Evolutionary conservation across 2,888 invertebrate genomes (phyloP), one percentile per base, ranked within the genome.

Genomic region (Aricia artaxerxes): DNA sequence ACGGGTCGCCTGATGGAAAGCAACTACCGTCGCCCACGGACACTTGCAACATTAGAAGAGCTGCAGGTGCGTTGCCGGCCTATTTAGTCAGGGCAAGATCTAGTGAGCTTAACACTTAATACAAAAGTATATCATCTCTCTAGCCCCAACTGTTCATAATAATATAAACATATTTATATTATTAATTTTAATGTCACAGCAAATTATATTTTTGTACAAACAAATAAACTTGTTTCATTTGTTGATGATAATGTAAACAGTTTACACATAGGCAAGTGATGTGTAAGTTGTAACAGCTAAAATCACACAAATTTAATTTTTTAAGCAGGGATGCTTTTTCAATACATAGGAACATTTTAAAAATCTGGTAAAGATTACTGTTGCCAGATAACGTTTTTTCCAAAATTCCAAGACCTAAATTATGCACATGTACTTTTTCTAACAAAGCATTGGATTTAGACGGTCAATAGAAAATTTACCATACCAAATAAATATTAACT

Each of bases 341-440:
- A 69, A 69, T 69, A 35, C 35, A 35, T 69, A 69, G 69, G 69
- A 69, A 35, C 35, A 38, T 69, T 11, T 64, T 69, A 35, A 69
- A 69, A 69, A 38, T 69, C 69, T 69, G 69, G 35, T 35, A 35
- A 64, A 35, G 11, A 35, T 13, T 69, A 35, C 69, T 9, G 64
- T 9, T 64, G 31, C 35, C 69, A 69, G 35, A 69, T 64, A 11
- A 64, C 35, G 5, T 69, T 69, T 69, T 69, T 38, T 38, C 5
- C 69, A 2, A 11, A 69, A 69, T 38, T 69, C 35, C 69, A 69
- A 69, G 35, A 64, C 11, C 16, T 73, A 60, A 60, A 78, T 78
- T 73, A 35, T 78, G 78, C 53, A 44, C 53, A 78, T 69, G 40
- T 78, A 78, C 60, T 77, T 77, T 77, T 69, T 35, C 69, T 38